A percentile compares a stretch with the other conserved stretches of the same genome.
Evolutionary conservation across 2,113 vertebrate species (phyloP).

Genomic region (Platanista minor): DNA sequence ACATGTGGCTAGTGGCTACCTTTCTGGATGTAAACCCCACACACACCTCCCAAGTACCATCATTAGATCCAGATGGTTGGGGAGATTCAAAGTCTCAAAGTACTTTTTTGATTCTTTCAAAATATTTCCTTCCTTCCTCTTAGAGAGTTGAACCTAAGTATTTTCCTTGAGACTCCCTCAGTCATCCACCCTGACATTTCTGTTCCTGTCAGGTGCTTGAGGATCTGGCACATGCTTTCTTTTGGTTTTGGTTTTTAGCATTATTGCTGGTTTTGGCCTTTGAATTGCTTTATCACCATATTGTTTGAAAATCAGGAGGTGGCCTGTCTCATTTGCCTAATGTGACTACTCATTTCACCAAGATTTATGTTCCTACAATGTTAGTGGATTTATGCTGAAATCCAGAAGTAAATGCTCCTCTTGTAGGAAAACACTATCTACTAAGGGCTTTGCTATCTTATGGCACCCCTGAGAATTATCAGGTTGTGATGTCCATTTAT

Average conservation of each 20-base stretch:
- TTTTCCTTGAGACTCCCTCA: not conserved
- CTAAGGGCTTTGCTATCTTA: not conserved
- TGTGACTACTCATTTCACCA: not conserved
- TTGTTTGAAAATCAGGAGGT: not conserved
- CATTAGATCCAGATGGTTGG: not conserved
- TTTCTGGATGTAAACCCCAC: not conserved
- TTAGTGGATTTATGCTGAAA: not conserved
- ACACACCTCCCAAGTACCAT: too few species aligned
- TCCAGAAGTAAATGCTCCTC: not conserved
- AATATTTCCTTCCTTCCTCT: not conserved
- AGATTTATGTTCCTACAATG: not conserved
- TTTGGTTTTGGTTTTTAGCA: not conserved
- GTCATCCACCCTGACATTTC: not conserved
- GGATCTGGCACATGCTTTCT: not conserved
- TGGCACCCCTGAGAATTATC: not conserved
- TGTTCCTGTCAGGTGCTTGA: not conserved
- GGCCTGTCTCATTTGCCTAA: not conserved
- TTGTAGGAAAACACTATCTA: not conserved
- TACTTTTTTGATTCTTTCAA: not conserved
- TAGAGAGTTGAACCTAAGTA: not conserved
- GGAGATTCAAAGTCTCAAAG: not conserved
- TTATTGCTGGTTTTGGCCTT: not conserved
- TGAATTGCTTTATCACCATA: not conserved
- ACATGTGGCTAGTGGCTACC: not conserved
- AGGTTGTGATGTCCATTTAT: not conserved